phyloP scores from a whole-genome alignment of 2,113 vertebrate species.

The Scomber japonicus region DNA sequence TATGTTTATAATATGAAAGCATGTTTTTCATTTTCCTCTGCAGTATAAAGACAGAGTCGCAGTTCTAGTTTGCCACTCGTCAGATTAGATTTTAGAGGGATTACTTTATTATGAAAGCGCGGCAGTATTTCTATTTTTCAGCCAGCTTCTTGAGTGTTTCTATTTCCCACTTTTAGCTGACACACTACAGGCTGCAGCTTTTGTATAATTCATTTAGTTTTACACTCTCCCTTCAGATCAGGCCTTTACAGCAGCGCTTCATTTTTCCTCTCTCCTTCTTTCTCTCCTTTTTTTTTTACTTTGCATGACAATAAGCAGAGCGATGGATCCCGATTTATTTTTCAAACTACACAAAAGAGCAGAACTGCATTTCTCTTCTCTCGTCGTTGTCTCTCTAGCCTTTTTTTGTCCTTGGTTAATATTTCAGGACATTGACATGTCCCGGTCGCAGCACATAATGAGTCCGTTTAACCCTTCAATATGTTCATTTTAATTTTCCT shows the following conservation, averaged over 20 bases:
- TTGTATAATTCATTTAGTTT: not conserved
- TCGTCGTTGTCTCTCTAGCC: slow-evolving; percentile 34
- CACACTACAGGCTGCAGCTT: not conserved
- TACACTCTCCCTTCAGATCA: not conserved
- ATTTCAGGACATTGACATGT: slow-evolving; percentile 62
- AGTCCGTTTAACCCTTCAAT: slow-evolving; percentile 61
- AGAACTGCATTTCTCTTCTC: slow-evolving; percentile 64
- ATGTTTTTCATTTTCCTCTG: no score
- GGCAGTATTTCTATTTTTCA: not conserved
- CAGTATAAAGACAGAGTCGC: no score
- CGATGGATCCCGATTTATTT: slow-evolving; percentile 60
- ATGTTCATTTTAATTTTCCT: slow-evolving; percentile 18
- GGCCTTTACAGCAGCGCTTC: slow-evolving; percentile 2
- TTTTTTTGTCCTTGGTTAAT: slow-evolving; percentile 51
- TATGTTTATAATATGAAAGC: not conserved
- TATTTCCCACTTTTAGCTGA: not conserved
- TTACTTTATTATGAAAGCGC: no score
- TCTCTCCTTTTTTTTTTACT: slow-evolving; percentile 13
- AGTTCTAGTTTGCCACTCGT: no score
- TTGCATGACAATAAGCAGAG: slow-evolving; percentile 71
- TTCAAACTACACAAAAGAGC: slow-evolving; percentile 71
- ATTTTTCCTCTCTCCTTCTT: slow-evolving; percentile 15
- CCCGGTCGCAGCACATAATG: slow-evolving; percentile 53
- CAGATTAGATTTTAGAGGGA: no score
- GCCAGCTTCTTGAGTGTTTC: not conserved